Evolutionary conservation across 1,140 invertebrate genomes (phyloP).

Genomic region (Sitobion miscanthi): DNA sequence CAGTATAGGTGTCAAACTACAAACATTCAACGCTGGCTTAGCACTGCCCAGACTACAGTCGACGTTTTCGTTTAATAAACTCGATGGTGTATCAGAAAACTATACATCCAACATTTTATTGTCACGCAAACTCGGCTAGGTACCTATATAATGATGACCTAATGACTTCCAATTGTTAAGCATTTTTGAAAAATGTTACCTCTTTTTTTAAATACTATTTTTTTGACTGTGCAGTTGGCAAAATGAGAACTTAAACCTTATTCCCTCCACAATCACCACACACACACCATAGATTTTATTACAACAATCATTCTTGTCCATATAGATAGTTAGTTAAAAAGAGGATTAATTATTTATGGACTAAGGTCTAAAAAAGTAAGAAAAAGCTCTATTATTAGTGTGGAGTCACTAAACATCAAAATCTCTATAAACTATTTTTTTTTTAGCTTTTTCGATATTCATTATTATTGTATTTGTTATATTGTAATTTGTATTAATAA

Average conservation of each 20-base stretch:
- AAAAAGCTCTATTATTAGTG: background rate
- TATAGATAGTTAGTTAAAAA: background rate
- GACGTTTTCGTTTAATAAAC: background rate
- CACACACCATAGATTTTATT: no score
- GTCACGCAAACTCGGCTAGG: background rate
- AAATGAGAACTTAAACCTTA: no score
- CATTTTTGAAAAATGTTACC: background rate
- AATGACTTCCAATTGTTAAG: background rate
- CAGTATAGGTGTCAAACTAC: background rate
- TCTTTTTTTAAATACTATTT: no score
- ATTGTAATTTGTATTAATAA: no score
- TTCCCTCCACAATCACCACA: no score
- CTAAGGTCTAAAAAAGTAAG: background rate
- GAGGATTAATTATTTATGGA: background rate
- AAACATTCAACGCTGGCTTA: background rate
- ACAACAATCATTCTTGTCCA: no score
- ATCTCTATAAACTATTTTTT: no score
- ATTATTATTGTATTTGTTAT: no score
- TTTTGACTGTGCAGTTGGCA: no score
- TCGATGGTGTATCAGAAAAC: background rate
- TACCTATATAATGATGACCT: background rate
- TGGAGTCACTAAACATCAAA: no score
- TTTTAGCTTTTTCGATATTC: no score
- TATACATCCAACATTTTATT: background rate
- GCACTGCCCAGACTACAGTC: background rate